Conservation (phyloP, 2,113 vertebrate genomes). For the Cavia aperea region DNA sequence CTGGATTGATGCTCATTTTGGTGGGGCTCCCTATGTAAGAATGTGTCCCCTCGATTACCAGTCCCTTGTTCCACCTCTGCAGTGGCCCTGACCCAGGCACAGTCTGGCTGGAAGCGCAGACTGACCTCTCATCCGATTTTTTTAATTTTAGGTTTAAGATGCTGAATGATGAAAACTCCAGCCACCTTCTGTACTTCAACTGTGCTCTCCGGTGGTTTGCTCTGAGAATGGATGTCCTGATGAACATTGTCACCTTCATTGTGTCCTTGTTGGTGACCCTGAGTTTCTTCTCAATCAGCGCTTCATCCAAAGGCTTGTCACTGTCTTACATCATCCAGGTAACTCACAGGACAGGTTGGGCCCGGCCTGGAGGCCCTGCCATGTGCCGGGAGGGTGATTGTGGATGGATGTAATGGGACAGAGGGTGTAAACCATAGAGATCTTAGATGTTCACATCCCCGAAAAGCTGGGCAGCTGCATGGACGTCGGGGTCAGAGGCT, state of each 20-base stretch:
- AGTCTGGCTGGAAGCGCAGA: background rate
- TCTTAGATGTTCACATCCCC: background rate
- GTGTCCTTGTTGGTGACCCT: constrained; percentile 79
- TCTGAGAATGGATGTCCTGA: constrained; percentile 78
- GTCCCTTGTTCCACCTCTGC: background rate
- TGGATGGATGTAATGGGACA: background rate
- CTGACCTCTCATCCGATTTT: background rate
- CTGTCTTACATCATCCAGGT: constrained; percentile 83
- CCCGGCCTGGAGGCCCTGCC: background rate
- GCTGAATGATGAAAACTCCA: constrained; percentile 79
- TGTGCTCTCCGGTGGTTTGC: constrained; percentile 81
- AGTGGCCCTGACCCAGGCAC: background rate
- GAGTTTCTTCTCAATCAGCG: constrained; percentile 65
- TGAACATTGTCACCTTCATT: constrained; percentile 66
- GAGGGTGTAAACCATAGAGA: background rate
- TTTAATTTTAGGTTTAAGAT: constrained; percentile 75
- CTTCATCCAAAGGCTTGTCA: constrained; percentile 80
- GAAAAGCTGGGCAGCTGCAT: background rate
- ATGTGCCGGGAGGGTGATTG: background rate
- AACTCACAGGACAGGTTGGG: background rate
- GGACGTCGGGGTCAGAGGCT: background rate
- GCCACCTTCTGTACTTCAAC: constrained; percentile 78
- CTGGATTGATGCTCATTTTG: background rate
- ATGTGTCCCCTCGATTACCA: background rate
- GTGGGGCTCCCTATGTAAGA: background rate